A percentile compares a stretch with the other conserved stretches of the same genome.
These are phyloP conservation scores for Siniperca scherzeri DNA, from an alignment of 2,797 vertebrate species.

Conservation along the genomic window DNA sequence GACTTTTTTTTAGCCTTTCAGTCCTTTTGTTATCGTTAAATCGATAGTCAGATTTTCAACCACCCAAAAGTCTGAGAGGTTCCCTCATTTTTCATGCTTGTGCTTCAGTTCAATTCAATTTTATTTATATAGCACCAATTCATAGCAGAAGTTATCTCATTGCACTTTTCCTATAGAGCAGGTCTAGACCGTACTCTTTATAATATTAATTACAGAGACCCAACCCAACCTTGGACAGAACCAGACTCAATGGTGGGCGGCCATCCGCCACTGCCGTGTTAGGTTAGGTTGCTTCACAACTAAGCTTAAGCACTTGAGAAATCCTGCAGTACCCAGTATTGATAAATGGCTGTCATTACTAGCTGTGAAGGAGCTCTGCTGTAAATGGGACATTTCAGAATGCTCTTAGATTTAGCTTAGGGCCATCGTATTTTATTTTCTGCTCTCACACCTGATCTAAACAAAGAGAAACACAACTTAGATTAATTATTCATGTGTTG, in stretches of 20 bases:
- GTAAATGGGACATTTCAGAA: slow-evolving; percentile 8
- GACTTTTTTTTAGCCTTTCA: not conserved
- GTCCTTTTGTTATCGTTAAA: not conserved
- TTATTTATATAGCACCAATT: too few relatives aligned
- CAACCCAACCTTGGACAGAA: too few relatives aligned
- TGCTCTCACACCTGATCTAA: slow-evolving; percentile 39
- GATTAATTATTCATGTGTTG: slow-evolving; percentile 51
- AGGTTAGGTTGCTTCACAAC: not conserved
- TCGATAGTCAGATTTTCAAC: not conserved
- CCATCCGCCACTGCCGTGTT: too few relatives aligned
- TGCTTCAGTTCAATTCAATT: too few relatives aligned
- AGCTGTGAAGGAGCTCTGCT: not conserved
- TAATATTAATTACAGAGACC: too few relatives aligned
- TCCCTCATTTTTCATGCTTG: not conserved
- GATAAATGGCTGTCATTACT: not conserved
- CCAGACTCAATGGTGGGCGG: too few relatives aligned
- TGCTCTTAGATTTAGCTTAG: slow-evolving; percentile 6
- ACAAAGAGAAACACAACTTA: slow-evolving; percentile 41
- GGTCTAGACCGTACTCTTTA: too few relatives aligned
- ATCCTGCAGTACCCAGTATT: not conserved
- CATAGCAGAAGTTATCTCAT: too few relatives aligned
- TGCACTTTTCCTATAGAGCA: too few relatives aligned
- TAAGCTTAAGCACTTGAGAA: not conserved
- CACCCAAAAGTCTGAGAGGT: not conserved
- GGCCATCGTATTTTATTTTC: slow-evolving; percentile 22